Evolutionary conservation across 2,113 vertebrate species (phyloP).

Genomic region (western clawed frog (Xenopus tropicalis)): DNA sequence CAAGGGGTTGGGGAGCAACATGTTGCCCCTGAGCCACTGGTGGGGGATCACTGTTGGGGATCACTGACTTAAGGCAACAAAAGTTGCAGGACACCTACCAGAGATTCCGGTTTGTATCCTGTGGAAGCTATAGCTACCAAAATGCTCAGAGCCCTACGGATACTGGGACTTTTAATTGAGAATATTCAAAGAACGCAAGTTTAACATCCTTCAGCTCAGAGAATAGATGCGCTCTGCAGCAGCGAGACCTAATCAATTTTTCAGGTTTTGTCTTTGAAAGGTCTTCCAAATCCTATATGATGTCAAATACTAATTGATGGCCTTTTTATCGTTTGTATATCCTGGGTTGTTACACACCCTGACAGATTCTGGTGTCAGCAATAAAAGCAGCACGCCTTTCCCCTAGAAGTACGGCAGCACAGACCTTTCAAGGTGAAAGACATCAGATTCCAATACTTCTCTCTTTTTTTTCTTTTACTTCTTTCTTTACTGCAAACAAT

Average conservation of each 20-base stretch:
- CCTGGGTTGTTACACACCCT: slow-evolving; percentile 46
- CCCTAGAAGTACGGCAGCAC: slow-evolving; percentile 32
- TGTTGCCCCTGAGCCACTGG: too few species aligned
- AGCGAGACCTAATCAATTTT: slow-evolving; percentile 34
- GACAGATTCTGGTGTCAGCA: slow-evolving; percentile 48
- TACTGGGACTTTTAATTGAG: too few species aligned
- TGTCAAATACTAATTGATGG: slow-evolving; percentile 51
- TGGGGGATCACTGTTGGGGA: too few species aligned
- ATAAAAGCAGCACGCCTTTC: slow-evolving; percentile 46
- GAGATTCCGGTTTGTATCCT: too few species aligned
- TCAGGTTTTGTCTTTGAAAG: slow-evolving; percentile 27
- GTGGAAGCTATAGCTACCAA: too few species aligned
- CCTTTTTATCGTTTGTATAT: slow-evolving; percentile 39
- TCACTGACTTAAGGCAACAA: too few species aligned
- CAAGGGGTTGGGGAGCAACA: too few species aligned
- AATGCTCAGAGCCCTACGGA: too few species aligned
- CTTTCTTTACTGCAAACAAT: neutral
- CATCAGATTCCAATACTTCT: neutral
- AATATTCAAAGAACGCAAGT: too few species aligned
- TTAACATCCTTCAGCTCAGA: too few species aligned
- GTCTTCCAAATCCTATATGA: slow-evolving; percentile 41
- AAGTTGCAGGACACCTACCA: too few species aligned
- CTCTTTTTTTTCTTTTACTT: neutral
- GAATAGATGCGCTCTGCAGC: neutral
- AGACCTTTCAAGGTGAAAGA: slow-evolving; percentile 37